Base-by-base conservation (phyloP, 1,140 invertebrate species). In the Parapsyche elsis region DNA sequence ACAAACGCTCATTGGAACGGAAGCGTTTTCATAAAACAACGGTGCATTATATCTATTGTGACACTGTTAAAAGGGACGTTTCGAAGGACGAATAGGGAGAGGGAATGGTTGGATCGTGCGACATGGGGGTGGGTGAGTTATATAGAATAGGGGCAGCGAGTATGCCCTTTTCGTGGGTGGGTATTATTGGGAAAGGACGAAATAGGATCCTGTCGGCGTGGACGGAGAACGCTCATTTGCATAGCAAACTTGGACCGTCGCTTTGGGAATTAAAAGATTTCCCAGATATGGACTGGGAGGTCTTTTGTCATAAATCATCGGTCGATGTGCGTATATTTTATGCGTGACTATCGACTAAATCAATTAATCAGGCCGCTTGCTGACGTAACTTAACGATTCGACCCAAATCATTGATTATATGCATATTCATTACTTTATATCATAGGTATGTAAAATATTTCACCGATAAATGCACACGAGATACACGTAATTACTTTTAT, bases 251-350 rank as follows among this genome's bases (percentile, higher is more conserved):
- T 46, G 59, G 80, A 14, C 74, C n/a, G 23, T 24, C 26, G 61
- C 24, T 53, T 61, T 19, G 80, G 80, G 80, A 81, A 81, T 81
- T 81, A 81, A 81, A 81, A 81, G 80, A 81, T 81, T 76, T 38
- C 16, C 70, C 80, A 70, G 80, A 57, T 67, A 76, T 26, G 76
- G 21, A 53, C 21, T 9, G 9, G 24, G 76, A 77, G 19, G 59
- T 26, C 71, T 26, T 64, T 26, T 53, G 76, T 76, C 76, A 81
- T 81, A 81, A 81, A 81, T 81, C 80, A 81, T 81, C 53, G 57
- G 71, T 57, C 71, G 57, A 77, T 49, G 61, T 53, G 74, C 57
- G 53, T 61, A 38, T 21, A 74, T 59, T n/a, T n/a, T 76, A 75
- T 76, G 30, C 64, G 38, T 19, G 59, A 59, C 49, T 70, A n/a